These are phyloP conservation scores for Brenthis daphne DNA, from an alignment of 2,888 invertebrate species.

Conservation along the genomic window DNA sequence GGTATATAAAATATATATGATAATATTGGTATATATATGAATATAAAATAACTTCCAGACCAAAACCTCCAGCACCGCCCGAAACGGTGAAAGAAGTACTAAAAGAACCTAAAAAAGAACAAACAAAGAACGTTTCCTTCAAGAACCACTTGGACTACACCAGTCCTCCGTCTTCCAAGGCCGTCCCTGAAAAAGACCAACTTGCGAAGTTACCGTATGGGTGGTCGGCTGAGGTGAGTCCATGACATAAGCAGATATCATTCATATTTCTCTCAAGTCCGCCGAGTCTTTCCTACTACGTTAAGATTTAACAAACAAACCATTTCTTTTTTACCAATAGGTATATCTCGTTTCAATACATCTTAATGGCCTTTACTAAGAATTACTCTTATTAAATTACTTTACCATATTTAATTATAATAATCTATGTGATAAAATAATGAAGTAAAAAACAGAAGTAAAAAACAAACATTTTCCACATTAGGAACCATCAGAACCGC, in stretches of 20 bases:
- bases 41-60: conserved; percentile 45
- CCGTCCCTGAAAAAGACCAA: conserved; percentile 77
- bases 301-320: no score
- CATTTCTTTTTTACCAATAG: no score
- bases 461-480: background rate
- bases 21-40: no score
- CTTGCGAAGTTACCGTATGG: conserved; percentile 77
- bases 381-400: no score
- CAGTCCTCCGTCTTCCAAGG: conserved; percentile 70
- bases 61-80: conserved; percentile 66
- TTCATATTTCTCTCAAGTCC: no score
- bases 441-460: background rate
- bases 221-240: conserved; percentile 66
- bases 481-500: conserved; percentile 64
- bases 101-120: conserved; percentile 71
- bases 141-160: conserved; percentile 79
- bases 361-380: no score
- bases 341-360: no score
- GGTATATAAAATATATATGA: no score
- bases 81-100: conserved; percentile 64
- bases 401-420: no score
- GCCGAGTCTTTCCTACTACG: background rate
- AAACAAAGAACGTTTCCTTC: conserved; percentile 78
- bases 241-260: background rate
- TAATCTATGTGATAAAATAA: no score